Conservation (phyloP, 2,888 invertebrate species). For the Drosophila fulvimacula region DNA sequence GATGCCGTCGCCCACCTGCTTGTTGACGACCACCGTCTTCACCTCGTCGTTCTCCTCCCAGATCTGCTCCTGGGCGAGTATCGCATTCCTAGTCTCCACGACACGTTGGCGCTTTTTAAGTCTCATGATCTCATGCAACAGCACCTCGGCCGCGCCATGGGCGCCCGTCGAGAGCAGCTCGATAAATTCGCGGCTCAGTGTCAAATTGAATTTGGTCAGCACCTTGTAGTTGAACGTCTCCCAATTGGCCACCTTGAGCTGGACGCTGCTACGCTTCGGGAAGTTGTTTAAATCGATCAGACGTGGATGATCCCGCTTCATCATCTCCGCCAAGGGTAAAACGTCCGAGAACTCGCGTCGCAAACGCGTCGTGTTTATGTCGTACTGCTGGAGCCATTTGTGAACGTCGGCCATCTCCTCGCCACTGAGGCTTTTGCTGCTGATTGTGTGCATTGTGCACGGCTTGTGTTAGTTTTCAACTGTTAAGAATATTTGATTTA, state of each 20-base stretch:
- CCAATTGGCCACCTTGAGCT: constrained; percentile 91
- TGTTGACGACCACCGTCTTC: constrained; percentile 78
- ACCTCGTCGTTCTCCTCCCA: constrained; percentile 82
- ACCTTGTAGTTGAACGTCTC: constrained; percentile 91
- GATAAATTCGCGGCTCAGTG: constrained; percentile 85
- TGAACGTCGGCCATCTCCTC: constrained; percentile 60
- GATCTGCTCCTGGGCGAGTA: constrained; percentile 68
- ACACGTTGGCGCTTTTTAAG: constrained; percentile 58
- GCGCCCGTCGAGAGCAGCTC: constrained; percentile 87
- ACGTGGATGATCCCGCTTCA: constrained; percentile 90
- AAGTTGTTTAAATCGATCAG: constrained; percentile 92
- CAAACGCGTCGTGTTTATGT: constrained; percentile 82
- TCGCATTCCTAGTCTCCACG: constrained; percentile 47
- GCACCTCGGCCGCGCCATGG: constrained; percentile 88
- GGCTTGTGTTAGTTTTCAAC: neutral
- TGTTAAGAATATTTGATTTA: constrained; percentile 1
- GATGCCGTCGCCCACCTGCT: constrained; percentile 83
- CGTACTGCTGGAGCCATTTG: constrained; percentile 61
- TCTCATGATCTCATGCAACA: constrained; percentile 85
- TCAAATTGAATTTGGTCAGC: constrained; percentile 86
- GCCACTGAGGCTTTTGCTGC: constrained; percentile 38
- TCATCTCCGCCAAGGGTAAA: constrained; percentile 88
- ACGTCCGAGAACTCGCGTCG: constrained; percentile 92
- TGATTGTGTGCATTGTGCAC: constrained; percentile 56
- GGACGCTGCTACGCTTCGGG: constrained; percentile 88